Percentiles rank a stretch among this genome's conserved stretches.
Evolutionary conservation across 2,113 vertebrate species (phyloP).

Genomic region (Takifugu flavidus): DNA sequence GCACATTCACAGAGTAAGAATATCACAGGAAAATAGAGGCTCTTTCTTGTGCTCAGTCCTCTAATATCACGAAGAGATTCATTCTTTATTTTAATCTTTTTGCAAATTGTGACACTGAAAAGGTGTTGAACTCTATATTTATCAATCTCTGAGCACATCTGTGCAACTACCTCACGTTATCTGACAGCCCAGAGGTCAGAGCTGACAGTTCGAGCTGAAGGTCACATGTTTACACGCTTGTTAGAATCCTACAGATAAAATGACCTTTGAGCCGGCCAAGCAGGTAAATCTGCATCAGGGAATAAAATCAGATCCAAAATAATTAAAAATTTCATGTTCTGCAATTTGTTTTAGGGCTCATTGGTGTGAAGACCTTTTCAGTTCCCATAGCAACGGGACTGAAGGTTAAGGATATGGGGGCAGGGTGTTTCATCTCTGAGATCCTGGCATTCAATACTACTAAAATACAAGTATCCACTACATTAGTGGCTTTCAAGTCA

Average conservation of each 20-base stretch:
- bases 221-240: slow-evolving; percentile 15
- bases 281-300: slow-evolving; percentile 12
- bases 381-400: slow-evolving; percentile 56
- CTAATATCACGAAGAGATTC: too few relatives aligned
- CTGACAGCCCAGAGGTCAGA: slow-evolving; percentile 1
- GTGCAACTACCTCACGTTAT: not conserved
- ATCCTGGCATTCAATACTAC: slow-evolving; percentile 33
- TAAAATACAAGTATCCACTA: slow-evolving; percentile 49
- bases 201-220: slow-evolving; percentile 6
- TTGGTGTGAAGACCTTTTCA: slow-evolving; percentile 27
- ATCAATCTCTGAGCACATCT: too few relatives aligned
- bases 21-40: too few relatives aligned
- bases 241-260: not conserved
- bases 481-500: slow-evolving; percentile 29
- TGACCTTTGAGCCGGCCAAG: slow-evolving; percentile 30
- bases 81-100: too few relatives aligned
- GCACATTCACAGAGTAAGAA: too few relatives aligned
- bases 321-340: slow-evolving; percentile 49
- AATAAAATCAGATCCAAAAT: slow-evolving; percentile 27
- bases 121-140: too few relatives aligned
- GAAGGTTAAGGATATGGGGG: slow-evolving; percentile 12
- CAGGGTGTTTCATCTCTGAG: slow-evolving; percentile 30
- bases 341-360: slow-evolving; percentile 41
- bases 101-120: too few relatives aligned
- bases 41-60: too few relatives aligned